These are phyloP conservation scores for Nothocercus nigrocapillus DNA, from an alignment of 2,113 vertebrate genomes.

Conservation along the genomic window DNA sequence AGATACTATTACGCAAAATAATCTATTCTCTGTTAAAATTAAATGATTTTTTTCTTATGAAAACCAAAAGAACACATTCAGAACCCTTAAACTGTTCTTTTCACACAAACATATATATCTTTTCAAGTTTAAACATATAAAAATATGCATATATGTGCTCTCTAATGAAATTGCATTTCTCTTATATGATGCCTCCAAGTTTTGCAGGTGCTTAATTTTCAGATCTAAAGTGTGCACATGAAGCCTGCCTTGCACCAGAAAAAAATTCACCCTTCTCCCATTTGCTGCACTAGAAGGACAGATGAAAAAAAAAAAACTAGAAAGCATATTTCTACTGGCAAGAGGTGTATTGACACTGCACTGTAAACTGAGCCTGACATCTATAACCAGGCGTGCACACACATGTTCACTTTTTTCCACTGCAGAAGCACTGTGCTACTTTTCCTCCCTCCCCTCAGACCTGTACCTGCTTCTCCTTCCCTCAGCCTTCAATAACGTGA, in stretches of 20 bases:
- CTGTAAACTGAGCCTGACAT: constrained; percentile 57
- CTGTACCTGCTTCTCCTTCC: not conserved
- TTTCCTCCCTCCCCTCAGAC: not conserved
- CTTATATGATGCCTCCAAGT: constrained; percentile 45
- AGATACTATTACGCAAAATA: constrained; percentile 1
- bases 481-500: constrained; percentile 55
- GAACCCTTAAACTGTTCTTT: not conserved
- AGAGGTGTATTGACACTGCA: constrained; percentile 7
- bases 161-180: constrained; percentile 5
- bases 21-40: not conserved
- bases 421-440: constrained; percentile 4
- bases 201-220: constrained; percentile 74
- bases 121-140: not conserved
- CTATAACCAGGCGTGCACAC: constrained; percentile 51
- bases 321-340: constrained; percentile 53
- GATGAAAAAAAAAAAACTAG: constrained; percentile 8
- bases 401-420: constrained; percentile 24
- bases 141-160: not conserved
- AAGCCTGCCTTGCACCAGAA: constrained; percentile 33
- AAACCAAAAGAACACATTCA: not conserved
- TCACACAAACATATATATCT: not conserved
- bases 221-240: constrained; percentile 65
- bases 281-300: constrained; percentile 33
- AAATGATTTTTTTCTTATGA: not conserved
- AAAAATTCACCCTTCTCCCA: constrained; percentile 24